Evolutionary conservation across 1,140 invertebrate genomes (phyloP).

Genomic region (Sycophaga agraensis): DNA sequence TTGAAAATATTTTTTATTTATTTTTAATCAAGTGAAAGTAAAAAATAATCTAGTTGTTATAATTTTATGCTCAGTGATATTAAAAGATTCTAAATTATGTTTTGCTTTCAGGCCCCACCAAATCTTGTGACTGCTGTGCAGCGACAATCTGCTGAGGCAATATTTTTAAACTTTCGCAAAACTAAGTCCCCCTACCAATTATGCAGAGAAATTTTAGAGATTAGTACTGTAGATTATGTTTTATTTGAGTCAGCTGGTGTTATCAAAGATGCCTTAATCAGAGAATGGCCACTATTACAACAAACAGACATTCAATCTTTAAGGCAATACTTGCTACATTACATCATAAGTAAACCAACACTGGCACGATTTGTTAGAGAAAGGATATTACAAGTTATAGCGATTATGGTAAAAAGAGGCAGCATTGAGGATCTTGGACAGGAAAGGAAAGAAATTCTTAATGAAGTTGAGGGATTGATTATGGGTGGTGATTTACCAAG

Average conservation of each 20-base stretch:
- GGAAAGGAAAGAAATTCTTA: constrained; percentile 69
- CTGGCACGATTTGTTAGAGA: constrained; percentile 66
- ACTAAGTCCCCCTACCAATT: constrained; percentile 79
- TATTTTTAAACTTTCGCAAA: constrained; percentile 81
- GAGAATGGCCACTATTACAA: constrained; percentile 76
- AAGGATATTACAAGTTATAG: constrained; percentile 74
- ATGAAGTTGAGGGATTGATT: constrained; percentile 73
- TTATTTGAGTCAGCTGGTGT: constrained; percentile 83
- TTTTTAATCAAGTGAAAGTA: too few relatives aligned
- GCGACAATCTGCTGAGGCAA: constrained; percentile 73
- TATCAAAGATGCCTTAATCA: constrained; percentile 79
- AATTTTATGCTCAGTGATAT: too few relatives aligned
- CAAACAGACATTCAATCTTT: constrained; percentile 70
- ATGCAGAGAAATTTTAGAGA: constrained; percentile 81
- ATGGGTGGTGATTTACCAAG: constrained; percentile 64
- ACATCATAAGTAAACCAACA: constrained; percentile 68
- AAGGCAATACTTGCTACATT: constrained; percentile 78
- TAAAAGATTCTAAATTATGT: neutral
- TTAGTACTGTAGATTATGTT: constrained; percentile 77
- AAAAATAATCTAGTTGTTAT: too few relatives aligned
- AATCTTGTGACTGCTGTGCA: constrained; percentile 76
- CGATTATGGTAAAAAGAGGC: constrained; percentile 82
- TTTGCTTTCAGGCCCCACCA: constrained; percentile 73
- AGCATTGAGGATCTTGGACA: constrained; percentile 72
- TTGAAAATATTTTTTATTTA: too few relatives aligned